phyloP scores from a whole-genome alignment of 2,797 vertebrate genomes.

The Myotis vivesi region DNA sequence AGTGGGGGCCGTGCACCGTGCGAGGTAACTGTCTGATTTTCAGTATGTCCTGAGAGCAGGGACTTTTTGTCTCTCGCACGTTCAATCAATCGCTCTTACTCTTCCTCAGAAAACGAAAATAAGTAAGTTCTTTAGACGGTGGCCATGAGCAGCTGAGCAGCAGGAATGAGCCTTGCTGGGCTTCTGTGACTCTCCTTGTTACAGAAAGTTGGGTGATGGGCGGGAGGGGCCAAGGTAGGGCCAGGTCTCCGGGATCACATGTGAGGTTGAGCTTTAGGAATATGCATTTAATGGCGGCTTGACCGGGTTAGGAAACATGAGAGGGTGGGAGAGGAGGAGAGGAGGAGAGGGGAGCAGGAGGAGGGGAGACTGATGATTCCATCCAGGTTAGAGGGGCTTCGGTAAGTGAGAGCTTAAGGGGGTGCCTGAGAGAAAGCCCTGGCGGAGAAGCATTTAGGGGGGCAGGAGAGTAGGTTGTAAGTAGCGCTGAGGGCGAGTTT shows the following conservation, averaged over 20 bases:
- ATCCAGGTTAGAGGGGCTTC: background rate
- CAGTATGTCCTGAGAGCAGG: background rate
- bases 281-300: background rate
- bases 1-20: background rate
- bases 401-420: background rate
- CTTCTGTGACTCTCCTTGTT: background rate
- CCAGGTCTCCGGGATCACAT: accelerated
- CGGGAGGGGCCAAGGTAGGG: background rate
- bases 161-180: background rate
- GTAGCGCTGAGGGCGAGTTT: background rate
- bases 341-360: too few relatives aligned
- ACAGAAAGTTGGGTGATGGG: background rate
- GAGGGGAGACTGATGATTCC: background rate
- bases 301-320: background rate
- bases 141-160: background rate
- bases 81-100: background rate
- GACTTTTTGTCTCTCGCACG: background rate
- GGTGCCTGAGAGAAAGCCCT: background rate
- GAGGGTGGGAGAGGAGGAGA: too few relatives aligned
- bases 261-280: background rate
- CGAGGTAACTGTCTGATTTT: background rate
- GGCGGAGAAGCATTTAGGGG: background rate
- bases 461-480: background rate
- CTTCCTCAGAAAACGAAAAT: background rate
- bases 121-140: background rate